phyloP scores from a whole-genome alignment of 1,140 invertebrate species.

The Armadillidium nasatum region DNA sequence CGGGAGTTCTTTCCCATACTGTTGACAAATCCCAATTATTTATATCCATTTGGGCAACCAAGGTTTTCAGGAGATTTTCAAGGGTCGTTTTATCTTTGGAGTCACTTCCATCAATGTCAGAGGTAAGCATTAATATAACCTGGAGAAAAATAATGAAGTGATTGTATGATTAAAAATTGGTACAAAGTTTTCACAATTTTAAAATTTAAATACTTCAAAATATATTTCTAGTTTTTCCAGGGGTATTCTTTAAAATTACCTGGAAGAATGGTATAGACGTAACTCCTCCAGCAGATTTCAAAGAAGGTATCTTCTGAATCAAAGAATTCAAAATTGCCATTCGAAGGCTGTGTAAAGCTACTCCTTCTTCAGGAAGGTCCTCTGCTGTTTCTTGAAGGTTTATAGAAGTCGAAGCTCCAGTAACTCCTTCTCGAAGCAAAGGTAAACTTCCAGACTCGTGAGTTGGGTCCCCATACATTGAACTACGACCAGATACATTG shows the following conservation, averaged over 20 bases:
- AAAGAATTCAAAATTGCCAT: slow-evolving; percentile 63
- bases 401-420: slow-evolving; percentile 28
- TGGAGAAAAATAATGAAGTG: slow-evolving; percentile 47
- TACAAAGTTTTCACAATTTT: no score
- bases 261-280: slow-evolving; percentile 85
- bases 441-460: slow-evolving; percentile 50
- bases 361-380: slow-evolving; percentile 34
- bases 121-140: slow-evolving; percentile 83
- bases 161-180: no score
- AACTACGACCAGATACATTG: slow-evolving; percentile 76
- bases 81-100: slow-evolving; percentile 72
- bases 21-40: slow-evolving; percentile 51
- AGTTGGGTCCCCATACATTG: slow-evolving; percentile 70
- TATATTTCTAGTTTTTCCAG: not conserved
- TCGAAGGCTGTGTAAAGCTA: slow-evolving; percentile 61
- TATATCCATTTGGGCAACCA: slow-evolving; percentile 75
- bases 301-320: slow-evolving; percentile 59
- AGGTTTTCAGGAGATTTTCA: slow-evolving; percentile 65
- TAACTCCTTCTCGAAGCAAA: slow-evolving; percentile 29
- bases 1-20: slow-evolving; percentile 57
- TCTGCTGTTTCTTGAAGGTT: slow-evolving; percentile 30
- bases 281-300: slow-evolving; percentile 65
- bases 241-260: slow-evolving; percentile 51
- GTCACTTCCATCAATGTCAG: slow-evolving; percentile 77
- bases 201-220: no score